These are phyloP conservation scores for Mythimna lalbum DNA, from an alignment of 2,888 invertebrate genomes.

Conservation along the genomic window DNA sequence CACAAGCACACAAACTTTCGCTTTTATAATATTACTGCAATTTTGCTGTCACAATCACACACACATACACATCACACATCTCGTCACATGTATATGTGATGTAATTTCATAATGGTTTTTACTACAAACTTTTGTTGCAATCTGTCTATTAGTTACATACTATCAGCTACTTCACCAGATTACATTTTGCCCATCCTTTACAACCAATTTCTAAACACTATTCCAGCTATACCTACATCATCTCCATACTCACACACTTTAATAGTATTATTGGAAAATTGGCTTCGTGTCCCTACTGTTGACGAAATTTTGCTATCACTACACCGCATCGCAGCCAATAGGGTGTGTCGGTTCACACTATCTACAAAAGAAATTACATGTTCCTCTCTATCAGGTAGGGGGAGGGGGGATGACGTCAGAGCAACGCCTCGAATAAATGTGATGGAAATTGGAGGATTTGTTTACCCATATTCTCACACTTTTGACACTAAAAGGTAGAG, in stretches of 20 bases:
- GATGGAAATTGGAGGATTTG: conserved; percentile 91
- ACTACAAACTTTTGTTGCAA: neutral
- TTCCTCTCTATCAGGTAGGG: conserved; percentile 78
- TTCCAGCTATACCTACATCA: conserved; percentile 53
- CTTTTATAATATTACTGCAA: too few species aligned
- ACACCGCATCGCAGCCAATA: conserved; percentile 78
- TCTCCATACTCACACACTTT: conserved; percentile 72
- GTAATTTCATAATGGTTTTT: neutral
- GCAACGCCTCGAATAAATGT: conserved; percentile 88
- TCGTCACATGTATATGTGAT: too few species aligned
- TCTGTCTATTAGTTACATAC: too few species aligned
- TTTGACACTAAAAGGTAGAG: conserved; percentile 90
- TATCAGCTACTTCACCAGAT: neutral
- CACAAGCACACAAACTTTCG: too few species aligned
- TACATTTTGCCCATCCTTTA: neutral
- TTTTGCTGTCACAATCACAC: too few species aligned
- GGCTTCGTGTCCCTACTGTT: conserved; percentile 78
- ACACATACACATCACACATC: too few species aligned
- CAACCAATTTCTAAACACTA: conserved; percentile 31
- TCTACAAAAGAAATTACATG: conserved; percentile 89
- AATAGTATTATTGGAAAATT: conserved; percentile 84
- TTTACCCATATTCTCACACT: conserved; percentile 91
- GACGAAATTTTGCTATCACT: conserved; percentile 82
- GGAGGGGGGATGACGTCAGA: conserved; percentile 79
- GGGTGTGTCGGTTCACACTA: conserved; percentile 86